These are phyloP conservation scores for Leucoraja erinaceus DNA, from an alignment of 2,113 vertebrate genomes.

Conservation along the genomic window DNA sequence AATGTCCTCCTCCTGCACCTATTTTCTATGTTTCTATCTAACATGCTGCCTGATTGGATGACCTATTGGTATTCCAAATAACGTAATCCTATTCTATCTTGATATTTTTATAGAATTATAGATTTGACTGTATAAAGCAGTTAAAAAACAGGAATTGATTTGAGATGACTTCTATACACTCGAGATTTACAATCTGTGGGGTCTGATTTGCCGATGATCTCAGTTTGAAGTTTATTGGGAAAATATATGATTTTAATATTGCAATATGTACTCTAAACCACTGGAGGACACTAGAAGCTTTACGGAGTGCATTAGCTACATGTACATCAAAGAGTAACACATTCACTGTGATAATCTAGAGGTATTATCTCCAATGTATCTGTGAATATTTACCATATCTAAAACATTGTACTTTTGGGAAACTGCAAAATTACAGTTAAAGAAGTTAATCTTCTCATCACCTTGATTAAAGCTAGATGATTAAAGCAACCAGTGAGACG, in stretches of 20 bases:
- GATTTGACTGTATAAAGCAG: not conserved
- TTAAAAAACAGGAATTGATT: not conserved
- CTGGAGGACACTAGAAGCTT: constrained; percentile 12
- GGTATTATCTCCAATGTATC: not conserved
- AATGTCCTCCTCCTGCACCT: no score
- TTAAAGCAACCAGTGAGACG: not conserved
- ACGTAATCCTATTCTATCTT: not conserved
- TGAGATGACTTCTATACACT: not conserved
- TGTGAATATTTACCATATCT: not conserved
- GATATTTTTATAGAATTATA: not conserved
- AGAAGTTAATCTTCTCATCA: not conserved
- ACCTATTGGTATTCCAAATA: not conserved
- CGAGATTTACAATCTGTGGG: not conserved
- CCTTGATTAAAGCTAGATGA: not conserved
- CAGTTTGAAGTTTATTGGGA: not conserved
- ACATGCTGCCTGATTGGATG: not conserved
- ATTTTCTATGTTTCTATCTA: no score
- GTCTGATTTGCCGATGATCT: not conserved
- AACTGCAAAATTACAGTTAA: not conserved
- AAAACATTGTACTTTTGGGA: not conserved
- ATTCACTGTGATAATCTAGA: not conserved
- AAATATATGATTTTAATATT: not conserved
- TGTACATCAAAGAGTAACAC: no score
- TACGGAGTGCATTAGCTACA: not conserved
- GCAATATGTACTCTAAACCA: not conserved